Evolutionary conservation across 2,797 vertebrate species (phyloP).

Genomic region (Poeciliopsis infans): DNA sequence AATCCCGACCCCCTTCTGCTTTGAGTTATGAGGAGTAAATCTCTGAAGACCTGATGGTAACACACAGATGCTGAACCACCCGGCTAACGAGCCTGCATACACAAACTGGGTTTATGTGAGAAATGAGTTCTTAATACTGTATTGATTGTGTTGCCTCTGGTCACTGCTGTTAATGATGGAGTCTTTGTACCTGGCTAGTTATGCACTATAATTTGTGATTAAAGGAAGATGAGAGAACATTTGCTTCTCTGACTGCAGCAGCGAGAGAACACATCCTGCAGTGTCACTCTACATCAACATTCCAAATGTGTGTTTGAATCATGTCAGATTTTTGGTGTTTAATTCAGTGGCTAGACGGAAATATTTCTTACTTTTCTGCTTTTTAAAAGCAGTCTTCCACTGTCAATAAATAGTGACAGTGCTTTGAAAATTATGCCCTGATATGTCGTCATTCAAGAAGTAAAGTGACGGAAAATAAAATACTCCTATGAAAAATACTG

Average conservation of each 20-base stretch:
- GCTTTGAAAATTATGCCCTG: neutral
- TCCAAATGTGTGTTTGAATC: constrained; percentile 2
- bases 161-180: constrained; percentile 51
- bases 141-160: constrained; percentile 45
- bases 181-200: constrained; percentile 34
- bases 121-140: constrained; percentile 40
- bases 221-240: constrained; percentile 9
- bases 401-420: neutral
- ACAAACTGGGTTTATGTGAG: constrained; percentile 35
- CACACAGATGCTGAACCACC: constrained; percentile 8
- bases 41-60: constrained; percentile 3
- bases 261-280: neutral
- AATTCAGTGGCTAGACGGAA: neutral
- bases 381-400: neutral
- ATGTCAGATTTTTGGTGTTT: neutral
- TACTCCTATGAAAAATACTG: neutral
- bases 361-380: neutral
- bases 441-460: neutral
- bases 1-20: neutral
- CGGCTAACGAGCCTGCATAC: constrained; percentile 21
- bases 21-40: constrained; percentile 15
- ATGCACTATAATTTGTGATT: constrained; percentile 40
- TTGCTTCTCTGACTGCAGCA: constrained; percentile 9
- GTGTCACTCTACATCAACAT: constrained; percentile 10
- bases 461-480: neutral